These are phyloP conservation scores for Chionis minor DNA, from an alignment of 2,113 vertebrate genomes.

Conservation along the genomic window DNA sequence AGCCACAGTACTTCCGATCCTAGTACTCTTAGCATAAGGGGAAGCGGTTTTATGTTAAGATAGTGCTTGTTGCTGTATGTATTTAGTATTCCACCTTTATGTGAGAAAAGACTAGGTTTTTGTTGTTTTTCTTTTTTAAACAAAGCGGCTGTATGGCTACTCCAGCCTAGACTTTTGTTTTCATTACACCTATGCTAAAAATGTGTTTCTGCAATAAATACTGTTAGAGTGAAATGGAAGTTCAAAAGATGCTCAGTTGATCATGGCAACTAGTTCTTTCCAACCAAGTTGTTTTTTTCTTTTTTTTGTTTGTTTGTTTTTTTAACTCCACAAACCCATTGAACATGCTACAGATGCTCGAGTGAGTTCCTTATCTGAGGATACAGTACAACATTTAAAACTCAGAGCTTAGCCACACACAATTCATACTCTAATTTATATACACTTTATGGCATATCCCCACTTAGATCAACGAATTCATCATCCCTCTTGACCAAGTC, in stretches of 20 bases:
- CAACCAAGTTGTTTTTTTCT: background rate
- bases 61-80: background rate
- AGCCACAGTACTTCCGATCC: background rate
- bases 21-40: background rate
- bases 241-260: background rate
- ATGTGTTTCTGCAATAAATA: background rate
- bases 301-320: background rate
- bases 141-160: background rate
- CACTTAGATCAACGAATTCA: constrained; percentile 76
- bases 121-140: background rate
- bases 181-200: background rate
- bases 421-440: background rate
- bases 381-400: background rate
- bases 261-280: background rate
- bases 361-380: background rate
- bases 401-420: background rate
- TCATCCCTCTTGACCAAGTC: constrained; percentile 83
- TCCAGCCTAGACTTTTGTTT: background rate
- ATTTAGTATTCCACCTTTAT: background rate
- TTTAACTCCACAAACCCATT: background rate
- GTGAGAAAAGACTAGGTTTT: background rate
- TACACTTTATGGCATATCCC: background rate
- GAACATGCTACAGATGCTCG: background rate
- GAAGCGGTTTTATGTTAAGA: background rate
- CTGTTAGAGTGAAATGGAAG: background rate